phyloP scores from a whole-genome alignment of 2,113 vertebrate genomes.

The Neopipo cinnamomea region DNA sequence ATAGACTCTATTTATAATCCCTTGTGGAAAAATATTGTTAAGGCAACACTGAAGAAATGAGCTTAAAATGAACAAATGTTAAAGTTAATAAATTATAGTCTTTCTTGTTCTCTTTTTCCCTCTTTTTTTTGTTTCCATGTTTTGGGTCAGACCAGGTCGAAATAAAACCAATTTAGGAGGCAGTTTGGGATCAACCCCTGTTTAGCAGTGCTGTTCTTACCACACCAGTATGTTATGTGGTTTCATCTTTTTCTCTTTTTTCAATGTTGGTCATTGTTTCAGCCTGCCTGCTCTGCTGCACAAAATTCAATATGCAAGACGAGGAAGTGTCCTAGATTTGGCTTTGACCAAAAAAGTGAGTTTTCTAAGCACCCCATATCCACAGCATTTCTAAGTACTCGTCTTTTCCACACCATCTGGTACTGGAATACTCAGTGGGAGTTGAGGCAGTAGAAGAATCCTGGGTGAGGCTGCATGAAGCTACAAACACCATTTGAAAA shows the following conservation, averaged over 20 bases:
- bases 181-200: neutral
- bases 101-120: neutral
- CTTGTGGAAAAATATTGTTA: slow-evolving; percentile 7
- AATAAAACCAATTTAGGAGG: neutral
- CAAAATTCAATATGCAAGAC: neutral
- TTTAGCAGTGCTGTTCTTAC: neutral
- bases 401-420: neutral
- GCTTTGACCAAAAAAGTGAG: neutral
- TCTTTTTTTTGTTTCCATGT: neutral
- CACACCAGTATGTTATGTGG: neutral
- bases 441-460: neutral
- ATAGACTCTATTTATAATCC: neutral
- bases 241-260: neutral
- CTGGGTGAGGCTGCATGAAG: slow-evolving; percentile 15
- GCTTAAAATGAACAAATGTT: neutral
- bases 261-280: neutral
- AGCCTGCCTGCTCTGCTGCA: neutral
- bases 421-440: neutral
- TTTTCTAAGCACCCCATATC: neutral
- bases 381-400: neutral
- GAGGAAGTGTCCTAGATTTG: neutral
- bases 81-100: neutral
- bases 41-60: neutral
- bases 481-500: slow-evolving; percentile 33
- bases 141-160: neutral